Conservation (phyloP, 2,888 invertebrate genomes). For the Emmelina monodactyla region DNA sequence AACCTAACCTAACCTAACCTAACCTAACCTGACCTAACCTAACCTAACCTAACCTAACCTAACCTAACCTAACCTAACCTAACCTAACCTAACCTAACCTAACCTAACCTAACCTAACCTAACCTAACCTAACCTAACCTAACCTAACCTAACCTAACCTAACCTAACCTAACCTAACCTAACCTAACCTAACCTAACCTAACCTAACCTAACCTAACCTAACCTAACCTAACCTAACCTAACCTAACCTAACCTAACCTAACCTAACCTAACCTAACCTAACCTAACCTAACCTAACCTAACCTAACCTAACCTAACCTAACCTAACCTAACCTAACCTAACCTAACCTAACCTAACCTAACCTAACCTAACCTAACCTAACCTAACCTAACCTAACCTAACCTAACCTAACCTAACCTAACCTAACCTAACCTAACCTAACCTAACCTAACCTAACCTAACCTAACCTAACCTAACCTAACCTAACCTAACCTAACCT, state of each 20-base stretch:
- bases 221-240: constrained; percentile 15
- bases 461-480: constrained; percentile 14
- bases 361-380: constrained; percentile 8
- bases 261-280: constrained; percentile 16
- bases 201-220: constrained; percentile 16
- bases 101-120: constrained; percentile 16
- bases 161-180: constrained; percentile 5
- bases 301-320: constrained; percentile 12
- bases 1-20: constrained; percentile 15
- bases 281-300: constrained; percentile 15
- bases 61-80: constrained; percentile 16
- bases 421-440: constrained; percentile 13
- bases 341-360: constrained; percentile 10
- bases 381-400: constrained; percentile 10
- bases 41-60: constrained; percentile 16
- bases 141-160: constrained; percentile 12
- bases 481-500: constrained; percentile 4
- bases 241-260: constrained; percentile 16
- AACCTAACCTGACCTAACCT: constrained; percentile 16
- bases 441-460: constrained; percentile 12
- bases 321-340: constrained; percentile 10
- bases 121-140: constrained; percentile 15
- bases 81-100: constrained; percentile 15
- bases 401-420: constrained; percentile 14
- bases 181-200: constrained; percentile 16